Conservation (phyloP, 2,888 invertebrate genomes). For the Limnephilus auricula region DNA sequence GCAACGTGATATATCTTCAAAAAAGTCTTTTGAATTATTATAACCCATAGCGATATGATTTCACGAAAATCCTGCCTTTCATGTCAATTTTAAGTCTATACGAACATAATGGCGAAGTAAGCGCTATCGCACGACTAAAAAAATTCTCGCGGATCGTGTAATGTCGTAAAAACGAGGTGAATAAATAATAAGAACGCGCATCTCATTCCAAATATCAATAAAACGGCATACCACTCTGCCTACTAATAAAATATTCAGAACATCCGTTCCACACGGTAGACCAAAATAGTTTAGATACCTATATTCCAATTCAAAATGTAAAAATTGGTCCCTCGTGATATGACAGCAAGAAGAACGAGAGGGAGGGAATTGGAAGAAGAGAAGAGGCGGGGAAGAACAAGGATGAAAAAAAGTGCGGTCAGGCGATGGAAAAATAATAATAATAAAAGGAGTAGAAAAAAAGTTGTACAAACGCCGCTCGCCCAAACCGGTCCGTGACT, state of each 20-base stretch:
- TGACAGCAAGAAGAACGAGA: neutral
- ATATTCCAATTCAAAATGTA: neutral
- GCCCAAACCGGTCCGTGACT: neutral
- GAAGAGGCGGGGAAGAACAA: neutral
- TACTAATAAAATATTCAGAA: neutral
- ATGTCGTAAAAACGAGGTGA: neutral
- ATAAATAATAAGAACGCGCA: neutral
- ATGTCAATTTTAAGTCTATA: too few species aligned
- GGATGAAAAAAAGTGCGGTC: conserved; percentile 22
- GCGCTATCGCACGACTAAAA: neutral
- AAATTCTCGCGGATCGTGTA: neutral
- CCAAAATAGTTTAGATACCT: neutral
- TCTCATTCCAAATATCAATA: neutral
- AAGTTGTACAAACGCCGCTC: conserved; percentile 23
- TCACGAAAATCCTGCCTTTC: neutral
- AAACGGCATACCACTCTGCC: neutral
- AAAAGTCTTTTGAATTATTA: too few species aligned
- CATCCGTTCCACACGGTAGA: neutral
- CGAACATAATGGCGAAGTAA: neutral
- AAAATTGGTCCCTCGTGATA: neutral
- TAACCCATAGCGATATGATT: neutral
- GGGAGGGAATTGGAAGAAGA: neutral
- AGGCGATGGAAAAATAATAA: conserved; percentile 26
- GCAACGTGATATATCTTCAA: too few species aligned
- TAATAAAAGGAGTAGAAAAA: conserved; percentile 9